phyloP scores from a whole-genome alignment of 2,113 vertebrate species.

The Heptranchias perlo region DNA sequence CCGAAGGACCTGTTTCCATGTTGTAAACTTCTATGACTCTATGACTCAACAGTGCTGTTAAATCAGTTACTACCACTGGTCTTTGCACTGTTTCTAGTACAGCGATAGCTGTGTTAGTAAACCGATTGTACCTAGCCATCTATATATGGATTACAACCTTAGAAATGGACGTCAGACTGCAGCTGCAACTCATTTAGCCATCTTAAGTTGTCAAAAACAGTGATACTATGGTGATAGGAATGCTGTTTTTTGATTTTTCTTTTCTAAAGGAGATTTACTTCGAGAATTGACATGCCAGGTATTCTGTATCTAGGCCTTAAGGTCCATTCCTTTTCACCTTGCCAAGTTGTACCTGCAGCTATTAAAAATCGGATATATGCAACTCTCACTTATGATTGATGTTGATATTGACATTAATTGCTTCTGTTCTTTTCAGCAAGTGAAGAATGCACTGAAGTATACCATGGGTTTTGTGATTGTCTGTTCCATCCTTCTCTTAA shows the following conservation, averaged over 20 bases:
- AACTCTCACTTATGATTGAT: background rate
- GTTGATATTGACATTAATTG: slow-evolving; percentile 42
- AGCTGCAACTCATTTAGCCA: background rate
- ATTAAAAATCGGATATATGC: background rate
- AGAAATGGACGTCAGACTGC: background rate
- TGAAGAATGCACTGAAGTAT: slow-evolving; percentile 86
- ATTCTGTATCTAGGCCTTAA: background rate
- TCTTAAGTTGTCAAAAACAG: background rate
- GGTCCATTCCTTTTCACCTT: background rate
- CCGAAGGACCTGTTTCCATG: too few relatives aligned
- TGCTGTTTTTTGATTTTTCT: background rate
- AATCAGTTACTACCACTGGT: background rate
- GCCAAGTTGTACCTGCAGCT: background rate
- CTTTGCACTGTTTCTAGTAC: background rate
- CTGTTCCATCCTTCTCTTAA: slow-evolving; percentile 81
- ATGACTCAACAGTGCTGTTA: too few relatives aligned
- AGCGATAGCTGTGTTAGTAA: background rate
- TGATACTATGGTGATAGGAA: too few relatives aligned
- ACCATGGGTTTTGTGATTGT: slow-evolving; percentile 80
- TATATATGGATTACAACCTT: background rate
- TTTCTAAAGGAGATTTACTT: background rate
- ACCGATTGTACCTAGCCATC: background rate
- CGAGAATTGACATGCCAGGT: background rate
- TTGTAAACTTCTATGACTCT: too few relatives aligned
- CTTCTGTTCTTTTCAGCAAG: slow-evolving; percentile 69